phyloP scores from a whole-genome alignment of 2,888 invertebrate genomes.

The Aromia moschata region DNA sequence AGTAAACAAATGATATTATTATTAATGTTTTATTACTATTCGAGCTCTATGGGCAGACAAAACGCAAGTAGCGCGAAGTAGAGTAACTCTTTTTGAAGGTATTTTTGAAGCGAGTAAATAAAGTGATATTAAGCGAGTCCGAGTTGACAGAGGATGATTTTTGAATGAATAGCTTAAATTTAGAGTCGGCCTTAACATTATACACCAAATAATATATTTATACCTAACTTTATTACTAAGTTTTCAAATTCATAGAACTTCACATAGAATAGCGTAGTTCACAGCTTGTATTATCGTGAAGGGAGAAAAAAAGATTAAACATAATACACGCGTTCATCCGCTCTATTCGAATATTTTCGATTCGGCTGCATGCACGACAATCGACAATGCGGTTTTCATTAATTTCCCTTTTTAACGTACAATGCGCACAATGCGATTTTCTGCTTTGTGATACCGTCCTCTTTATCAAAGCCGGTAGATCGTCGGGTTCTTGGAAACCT shows the following conservation, averaged over 20 bases:
- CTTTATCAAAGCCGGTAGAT: conserved; percentile 16
- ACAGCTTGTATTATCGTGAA: conserved; percentile 34
- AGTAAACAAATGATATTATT: too few species aligned
- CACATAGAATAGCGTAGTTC: conserved; percentile 42
- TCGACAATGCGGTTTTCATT: conserved; percentile 43
- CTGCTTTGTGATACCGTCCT: conserved; percentile 8
- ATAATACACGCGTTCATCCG: conserved; percentile 30
- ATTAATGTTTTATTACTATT: too few species aligned
- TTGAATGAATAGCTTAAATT: conserved; percentile 41
- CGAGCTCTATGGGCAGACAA: background rate
- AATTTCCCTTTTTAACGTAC: conserved; percentile 30
- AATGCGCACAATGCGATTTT: conserved; percentile 17
- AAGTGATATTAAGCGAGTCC: conserved; percentile 33
- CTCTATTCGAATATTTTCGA: conserved; percentile 30
- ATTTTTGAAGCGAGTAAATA: conserved; percentile 45
- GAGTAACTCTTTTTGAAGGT: conserved; percentile 35
- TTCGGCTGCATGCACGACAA: conserved; percentile 42
- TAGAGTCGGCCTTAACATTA: conserved; percentile 58
- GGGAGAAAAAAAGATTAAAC: too few species aligned
- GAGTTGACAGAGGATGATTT: conserved; percentile 23
- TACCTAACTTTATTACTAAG: conserved; percentile 35
- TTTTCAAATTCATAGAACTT: conserved; percentile 45
- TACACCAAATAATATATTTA: conserved; percentile 55
- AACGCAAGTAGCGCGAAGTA: conserved; percentile 7
- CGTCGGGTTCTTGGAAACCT: conserved; percentile 20